phyloP scores from a whole-genome alignment of 2,113 vertebrate species.

The Calyptomena viridis region DNA sequence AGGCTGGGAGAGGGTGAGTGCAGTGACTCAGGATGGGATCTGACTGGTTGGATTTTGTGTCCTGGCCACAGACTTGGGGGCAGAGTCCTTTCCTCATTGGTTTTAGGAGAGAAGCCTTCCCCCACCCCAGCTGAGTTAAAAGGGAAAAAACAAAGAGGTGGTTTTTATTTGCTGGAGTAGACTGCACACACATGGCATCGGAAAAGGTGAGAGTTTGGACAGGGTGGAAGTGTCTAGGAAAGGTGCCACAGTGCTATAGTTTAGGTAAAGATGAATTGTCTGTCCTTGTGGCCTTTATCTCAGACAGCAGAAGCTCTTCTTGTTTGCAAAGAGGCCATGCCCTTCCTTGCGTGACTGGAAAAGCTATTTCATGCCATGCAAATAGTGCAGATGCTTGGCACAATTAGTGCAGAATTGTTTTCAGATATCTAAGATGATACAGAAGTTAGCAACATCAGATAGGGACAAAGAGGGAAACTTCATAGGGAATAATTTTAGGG shows the following conservation, averaged over 20 bases:
- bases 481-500: background rate
- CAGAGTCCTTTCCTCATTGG: conserved; percentile 9
- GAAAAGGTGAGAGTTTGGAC: conserved; percentile 54
- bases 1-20: background rate
- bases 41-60: background rate
- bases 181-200: conserved; percentile 21
- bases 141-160: background rate
- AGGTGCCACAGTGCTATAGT: background rate
- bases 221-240: fast-evolving
- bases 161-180: background rate
- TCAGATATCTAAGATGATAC: background rate
- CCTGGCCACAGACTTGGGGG: background rate
- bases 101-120: background rate
- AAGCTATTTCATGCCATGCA: background rate
- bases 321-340: background rate
- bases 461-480: background rate
- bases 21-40: background rate
- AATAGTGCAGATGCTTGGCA: background rate
- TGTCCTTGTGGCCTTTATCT: background rate
- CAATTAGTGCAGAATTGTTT: background rate
- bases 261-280: background rate
- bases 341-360: background rate
- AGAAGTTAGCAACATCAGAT: background rate
- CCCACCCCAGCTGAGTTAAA: background rate
- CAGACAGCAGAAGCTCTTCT: background rate